These are phyloP conservation scores for Gari tellinella DNA, from an alignment of 2,888 invertebrate genomes.

Conservation along the genomic window DNA sequence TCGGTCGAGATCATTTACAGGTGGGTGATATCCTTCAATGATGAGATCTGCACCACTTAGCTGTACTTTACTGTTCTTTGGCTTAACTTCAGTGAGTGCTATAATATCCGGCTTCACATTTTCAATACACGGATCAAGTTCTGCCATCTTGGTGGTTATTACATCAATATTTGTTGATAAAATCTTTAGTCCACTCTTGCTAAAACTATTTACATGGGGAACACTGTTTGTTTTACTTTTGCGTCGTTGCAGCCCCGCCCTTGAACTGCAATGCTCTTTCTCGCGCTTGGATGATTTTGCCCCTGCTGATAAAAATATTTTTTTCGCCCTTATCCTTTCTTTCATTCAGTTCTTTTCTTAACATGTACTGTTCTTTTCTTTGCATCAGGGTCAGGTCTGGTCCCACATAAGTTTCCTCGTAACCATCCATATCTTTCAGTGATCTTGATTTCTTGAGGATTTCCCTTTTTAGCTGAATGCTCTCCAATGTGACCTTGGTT, in stretches of 20 bases:
- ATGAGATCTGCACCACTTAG: background rate
- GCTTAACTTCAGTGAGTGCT: conserved; percentile 2
- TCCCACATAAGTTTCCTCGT: conserved; percentile 1
- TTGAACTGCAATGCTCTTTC: conserved; percentile 5
- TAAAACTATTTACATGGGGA: conserved; percentile 7
- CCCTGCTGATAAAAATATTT: conserved; percentile 7
- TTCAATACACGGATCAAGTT: background rate
- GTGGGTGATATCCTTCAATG: conserved; percentile 12
- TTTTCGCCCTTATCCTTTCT: background rate
- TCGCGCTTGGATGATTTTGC: background rate
- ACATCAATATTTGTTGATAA: conserved; percentile 1
- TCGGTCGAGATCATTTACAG: background rate
- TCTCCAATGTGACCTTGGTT: background rate
- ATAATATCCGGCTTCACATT: background rate
- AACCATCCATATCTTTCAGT: background rate
- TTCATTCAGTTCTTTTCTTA: conserved; percentile 5
- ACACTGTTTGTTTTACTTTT: background rate
- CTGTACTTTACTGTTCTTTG: conserved; percentile 2
- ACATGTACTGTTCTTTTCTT: background rate
- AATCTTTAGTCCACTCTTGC: background rate
- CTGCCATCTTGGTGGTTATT: background rate
- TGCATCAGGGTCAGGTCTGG: conserved; percentile 8
- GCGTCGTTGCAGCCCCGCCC: background rate
- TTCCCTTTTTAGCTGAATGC: conserved; percentile 1
- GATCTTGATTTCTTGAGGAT: conserved; percentile 1